A percentile compares a stretch with the other conserved stretches of the same genome.
phyloP scores from a whole-genome alignment of 2,888 invertebrate genomes.

The Platycnemis pennipes region DNA sequence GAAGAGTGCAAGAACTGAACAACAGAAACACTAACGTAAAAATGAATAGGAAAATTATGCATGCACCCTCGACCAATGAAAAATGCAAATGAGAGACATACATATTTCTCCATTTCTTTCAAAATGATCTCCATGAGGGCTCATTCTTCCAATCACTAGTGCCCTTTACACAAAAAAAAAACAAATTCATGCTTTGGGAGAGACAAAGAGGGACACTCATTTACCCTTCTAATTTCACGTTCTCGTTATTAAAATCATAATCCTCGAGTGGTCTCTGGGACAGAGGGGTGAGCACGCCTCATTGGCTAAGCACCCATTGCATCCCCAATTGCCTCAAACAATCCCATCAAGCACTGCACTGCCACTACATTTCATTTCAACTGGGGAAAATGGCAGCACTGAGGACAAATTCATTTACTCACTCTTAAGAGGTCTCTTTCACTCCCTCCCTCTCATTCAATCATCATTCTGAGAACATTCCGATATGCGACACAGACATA shows the following conservation, averaged over 20 bases:
- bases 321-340: background rate
- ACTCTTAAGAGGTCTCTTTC: background rate
- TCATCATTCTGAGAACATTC: slow-evolving; percentile 13
- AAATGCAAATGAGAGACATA: slow-evolving; percentile 45
- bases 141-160: slow-evolving; percentile 21
- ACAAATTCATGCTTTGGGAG: background rate
- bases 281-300: background rate
- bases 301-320: background rate
- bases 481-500: background rate
- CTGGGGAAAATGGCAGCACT: slow-evolving; percentile 23
- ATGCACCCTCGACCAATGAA: slow-evolving; percentile 48
- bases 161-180: background rate
- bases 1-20: slow-evolving; percentile 26
- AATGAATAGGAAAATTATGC: slow-evolving; percentile 49
- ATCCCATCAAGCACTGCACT: slow-evolving; percentile 22
- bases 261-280: background rate
- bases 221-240: background rate
- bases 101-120: slow-evolving; percentile 10
- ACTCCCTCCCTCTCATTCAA: background rate
- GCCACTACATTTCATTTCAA: background rate
- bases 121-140: slow-evolving; percentile 14
- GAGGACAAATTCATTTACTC: slow-evolving; percentile 9
- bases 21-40: slow-evolving; percentile 65
- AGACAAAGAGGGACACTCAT: slow-evolving; percentile 2
- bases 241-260: slow-evolving; percentile 15